Evolutionary conservation across 2,113 vertebrate genomes (phyloP), one percentile per base, ranked within the genome.

Genomic region (Rhagologus leucostigma): DNA sequence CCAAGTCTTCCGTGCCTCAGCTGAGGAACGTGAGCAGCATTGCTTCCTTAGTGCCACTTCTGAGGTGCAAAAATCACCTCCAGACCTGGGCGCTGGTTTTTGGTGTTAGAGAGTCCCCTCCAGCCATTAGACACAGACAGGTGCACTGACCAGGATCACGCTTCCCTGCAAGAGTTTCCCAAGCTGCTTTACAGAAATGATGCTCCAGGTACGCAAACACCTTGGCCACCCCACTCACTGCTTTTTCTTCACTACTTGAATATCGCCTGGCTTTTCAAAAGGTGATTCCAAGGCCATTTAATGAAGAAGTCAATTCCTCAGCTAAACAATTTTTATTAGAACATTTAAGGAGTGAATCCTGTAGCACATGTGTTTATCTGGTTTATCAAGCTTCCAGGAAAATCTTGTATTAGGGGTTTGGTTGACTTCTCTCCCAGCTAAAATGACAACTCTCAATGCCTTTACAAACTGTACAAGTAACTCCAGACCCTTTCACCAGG

Each of bases 341-440:
- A 86, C 77, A 84, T 94, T 89, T 92, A 91, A 95, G 73, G 73
- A 89, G 77, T 71, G 76, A 95, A 84, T 78, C 85, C 78, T 64
- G 57, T 46, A 75, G 77, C 0, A 37, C 33, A 57, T 52, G 35
- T 44, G 3, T 85, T 81, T 71, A 85, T 87, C 64, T 95, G 42
- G 30, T 90, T 90, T 84, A 77, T 78, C 56, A 56, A 67, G 73
- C 73, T 95, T 78, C 77, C 62, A 79, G 42, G 33, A 84, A 91
- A 91, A 95, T 71, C 73, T 89, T 84, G 10, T 68, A 27, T 47
- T 21, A 46, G 35, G 50, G 35, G 60, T 29, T 53, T 64, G 69
- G 64, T 17, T 81, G 80, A 55, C 73, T 57, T 52, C 56, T 81
- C 52, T 32, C 55, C 20, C 35, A 78, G 44, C 24, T 73, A 26